Evolutionary conservation across 35 echinoderm and acorn worm species (phyloP), one percentile per base, ranked within the genome.

Genomic region (Stichopus chloronotus): DNA sequence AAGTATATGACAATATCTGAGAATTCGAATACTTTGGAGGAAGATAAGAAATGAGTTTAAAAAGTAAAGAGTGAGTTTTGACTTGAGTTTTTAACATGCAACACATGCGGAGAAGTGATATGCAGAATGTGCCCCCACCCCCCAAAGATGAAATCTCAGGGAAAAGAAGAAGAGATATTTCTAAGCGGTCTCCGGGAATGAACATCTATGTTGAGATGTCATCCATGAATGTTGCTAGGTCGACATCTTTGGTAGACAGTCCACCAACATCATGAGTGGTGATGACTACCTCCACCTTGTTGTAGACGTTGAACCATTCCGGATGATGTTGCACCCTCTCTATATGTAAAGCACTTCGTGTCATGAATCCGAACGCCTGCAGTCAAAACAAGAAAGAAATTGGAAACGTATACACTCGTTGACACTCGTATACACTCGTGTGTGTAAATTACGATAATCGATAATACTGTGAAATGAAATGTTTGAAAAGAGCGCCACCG

Each of bases 321-420:
- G 80, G 80, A n/a, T 83, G 80, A 52, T 83, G 80, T 17, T 83
- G 52, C 5, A 53, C 55, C 5, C 11, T 55, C 55, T 83, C 80
- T 55, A 56, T 56, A 24, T 83, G 43, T 14, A 83, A 12, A 4
- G 80, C 80, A 17, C 80, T 53, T 4, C 80, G 52, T 53, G 80
- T 56, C 80, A 83, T 83, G 19, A 83, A 83, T 5, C 80, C 80
- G 55, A 83, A 83, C 55, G 80, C 80, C 80, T 83, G 80, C 8
- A 65, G 19, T 0, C 4, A 65, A 11, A 19, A 65, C 11, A 19
- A 65, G 61, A 65, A 43, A 0, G 30, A 43, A 43, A 43, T 43
- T 43, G 30, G 30, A 43, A 43, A 43, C 30, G 30, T 43, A 43
- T 43, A 3, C 30, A 43, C 30, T 43, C 3, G 30, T 43, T 43